phyloP scores from a whole-genome alignment of 2,888 invertebrate species.

The Furcula furcula region DNA sequence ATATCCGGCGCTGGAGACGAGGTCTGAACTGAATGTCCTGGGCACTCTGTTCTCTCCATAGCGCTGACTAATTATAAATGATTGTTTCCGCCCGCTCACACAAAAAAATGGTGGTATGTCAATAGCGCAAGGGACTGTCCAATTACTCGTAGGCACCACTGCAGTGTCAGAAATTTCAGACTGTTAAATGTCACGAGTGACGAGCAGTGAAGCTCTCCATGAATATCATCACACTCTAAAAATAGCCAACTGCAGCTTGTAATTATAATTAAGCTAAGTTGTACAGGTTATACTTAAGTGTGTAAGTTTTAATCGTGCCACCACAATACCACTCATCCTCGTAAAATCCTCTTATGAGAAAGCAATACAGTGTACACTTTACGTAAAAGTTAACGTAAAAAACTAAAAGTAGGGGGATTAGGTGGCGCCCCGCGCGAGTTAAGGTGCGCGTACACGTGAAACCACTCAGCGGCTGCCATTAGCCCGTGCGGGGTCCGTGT shows the following conservation, averaged over 20 bases:
- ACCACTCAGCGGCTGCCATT: conserved; percentile 66
- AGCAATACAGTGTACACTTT: conserved; percentile 58
- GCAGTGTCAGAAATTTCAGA: too few relatives aligned
- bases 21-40: too few relatives aligned
- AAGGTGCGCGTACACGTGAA: conserved; percentile 68
- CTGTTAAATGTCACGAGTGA: too few relatives aligned
- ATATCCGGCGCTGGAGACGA: too few relatives aligned
- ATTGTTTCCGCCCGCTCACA: too few relatives aligned
- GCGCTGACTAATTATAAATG: too few relatives aligned
- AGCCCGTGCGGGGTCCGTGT: conserved; percentile 39
- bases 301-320: background rate
- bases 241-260: too few relatives aligned
- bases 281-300: background rate
- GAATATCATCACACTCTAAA: background rate
- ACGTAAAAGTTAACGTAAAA: conserved; percentile 53
- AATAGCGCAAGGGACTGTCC: too few relatives aligned
- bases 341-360: conserved; percentile 51
- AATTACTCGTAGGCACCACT: too few relatives aligned
- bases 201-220: background rate
- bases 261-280: too few relatives aligned
- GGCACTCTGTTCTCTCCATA: too few relatives aligned
- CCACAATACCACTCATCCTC: background rate
- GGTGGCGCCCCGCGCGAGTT: conserved; percentile 45
- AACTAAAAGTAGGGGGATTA: conserved; percentile 63
- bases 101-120: too few relatives aligned